Conservation (phyloP, 2,113 vertebrate species). For the Channa maculata region DNA sequence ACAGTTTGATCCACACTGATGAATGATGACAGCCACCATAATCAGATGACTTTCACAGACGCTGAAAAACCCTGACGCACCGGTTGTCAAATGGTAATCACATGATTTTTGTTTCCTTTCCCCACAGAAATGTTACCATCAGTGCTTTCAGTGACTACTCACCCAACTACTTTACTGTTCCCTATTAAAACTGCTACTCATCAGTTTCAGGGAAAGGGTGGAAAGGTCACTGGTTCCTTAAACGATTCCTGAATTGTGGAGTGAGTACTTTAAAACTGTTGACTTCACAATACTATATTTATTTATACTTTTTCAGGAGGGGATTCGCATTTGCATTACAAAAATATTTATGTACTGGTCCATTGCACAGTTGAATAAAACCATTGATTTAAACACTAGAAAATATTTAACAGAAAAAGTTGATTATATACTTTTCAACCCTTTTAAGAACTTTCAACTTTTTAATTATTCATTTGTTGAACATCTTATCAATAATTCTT, state of each 20-base stretch:
- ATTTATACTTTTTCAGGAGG: conserved; percentile 42
- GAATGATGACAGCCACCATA: not conserved
- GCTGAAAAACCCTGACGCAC: conserved; percentile 13
- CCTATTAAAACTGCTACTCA: conserved; percentile 49
- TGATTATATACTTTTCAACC: too few relatives aligned
- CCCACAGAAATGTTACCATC: conserved; percentile 22
- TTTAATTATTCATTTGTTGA: not conserved
- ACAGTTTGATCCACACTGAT: not conserved
- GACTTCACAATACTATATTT: not conserved
- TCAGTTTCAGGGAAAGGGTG: conserved; percentile 31
- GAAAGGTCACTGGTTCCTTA: conserved; percentile 11
- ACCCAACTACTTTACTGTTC: conserved; percentile 12
- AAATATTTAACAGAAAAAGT: too few relatives aligned
- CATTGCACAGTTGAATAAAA: not conserved
- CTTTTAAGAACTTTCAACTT: too few relatives aligned
- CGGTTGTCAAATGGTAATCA: conserved; percentile 66
- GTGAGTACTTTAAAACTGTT: not conserved
- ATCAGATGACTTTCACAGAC: conserved; percentile 45
- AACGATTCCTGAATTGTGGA: conserved; percentile 21
- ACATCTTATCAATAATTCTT: not conserved
- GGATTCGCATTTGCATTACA: not conserved
- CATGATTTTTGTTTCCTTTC: conserved; percentile 50
- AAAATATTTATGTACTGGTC: not conserved
- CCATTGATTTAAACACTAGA: not conserved
- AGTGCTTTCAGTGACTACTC: not conserved